Base-by-base conservation (phyloP, 2,888 invertebrate species). In the Clistopyga incitator region DNA sequence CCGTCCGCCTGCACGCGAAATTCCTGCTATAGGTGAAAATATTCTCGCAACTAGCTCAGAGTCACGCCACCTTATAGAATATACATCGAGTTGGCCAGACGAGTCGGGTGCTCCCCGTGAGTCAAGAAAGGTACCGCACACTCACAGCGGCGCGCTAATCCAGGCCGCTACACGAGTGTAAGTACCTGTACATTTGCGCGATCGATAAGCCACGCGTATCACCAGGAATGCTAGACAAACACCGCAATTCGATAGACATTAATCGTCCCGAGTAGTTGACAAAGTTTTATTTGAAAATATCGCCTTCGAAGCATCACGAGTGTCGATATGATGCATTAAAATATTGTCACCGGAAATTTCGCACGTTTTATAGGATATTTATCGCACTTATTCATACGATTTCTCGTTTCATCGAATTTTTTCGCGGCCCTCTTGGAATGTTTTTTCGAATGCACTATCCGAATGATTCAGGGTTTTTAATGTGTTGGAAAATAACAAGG, bases 81-180 rank as follows among this genome's bases (percentile, higher is more conserved):
- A 77, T 74, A 68, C 74, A 77, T 77, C 67, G 72, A 67, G 80
- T 76, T 45, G 25, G 59, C 38, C 75, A 78, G 81, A 68, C 68
- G 29, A 38, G 59, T 38, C 38, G 65, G 65, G 67, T 89, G 87
- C 85, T 90, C 87, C 85, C 90, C 86, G 86, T 91, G 90, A 92
- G 84, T 91, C 90, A 90, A 87, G 85, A 86, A 87, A 90, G 88
- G 89, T 87, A 89, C 90, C 90, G 87, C 85, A 87, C 87, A 70
- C 64, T 78, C 77, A n/a, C 59, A 38, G 59, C 42, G 20, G n/a
- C 71, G 47, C 34, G 68, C 68, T 38, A 74, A 84, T 78, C 78
- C 86, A 86, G 86, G 82, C 86, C 83, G 84, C 81, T 80, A 83
- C 70, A 72, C 2, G 38, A 38, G 38, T 64, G n/a, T 81, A 78